Evolutionary conservation across 2,888 invertebrate species (phyloP), one percentile per base, ranked within the genome.

Genomic region (Dendrolimus houi): DNA sequence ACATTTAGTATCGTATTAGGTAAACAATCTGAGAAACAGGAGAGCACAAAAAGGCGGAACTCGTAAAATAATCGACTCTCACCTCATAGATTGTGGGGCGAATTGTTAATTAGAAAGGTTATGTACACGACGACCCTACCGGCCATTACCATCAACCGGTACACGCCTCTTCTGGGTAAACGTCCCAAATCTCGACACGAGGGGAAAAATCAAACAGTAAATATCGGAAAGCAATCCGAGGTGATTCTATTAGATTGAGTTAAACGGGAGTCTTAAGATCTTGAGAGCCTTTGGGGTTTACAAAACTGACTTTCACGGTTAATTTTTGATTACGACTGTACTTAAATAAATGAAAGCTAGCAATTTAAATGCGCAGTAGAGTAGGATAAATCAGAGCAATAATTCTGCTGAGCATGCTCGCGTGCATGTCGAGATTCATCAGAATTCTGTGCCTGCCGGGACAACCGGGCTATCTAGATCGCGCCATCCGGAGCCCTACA

Each of bases 211-310:
- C 85, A 81, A 83, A 83, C 82, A 77, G 87, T 88, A 87, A 87
- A 87, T 90, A 90, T 89, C 81, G 87, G 85, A 87, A 87, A 88
- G 83, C 83, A 83, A 87, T 87, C 85, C 74, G 75, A 82, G 77
- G 84, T 86, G 83, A 88, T 91, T 89, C 87, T 85, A 87, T 88
- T 89, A 87, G 82, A 81, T 83, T 85, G 80, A 86, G 81, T 83
- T 79, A 85, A 86, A 75, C 74, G 72, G 67, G 65, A 70, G 69
- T 71, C 71, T 79, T 78, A 79, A 77, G 75, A 75, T 72, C 67
- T 73, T 75, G 70, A 78, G 74, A 74, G 76, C 72, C 76, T 59
- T 68, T 58, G 68, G 69, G 75, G 65, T 64, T 72, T 66, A 66
- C 60, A 64, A 65, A 74, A 75, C 71, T 67, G 70, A 58, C 64